Conservation (phyloP, 2,888 invertebrate species). For the Anarsia innoxiella region DNA sequence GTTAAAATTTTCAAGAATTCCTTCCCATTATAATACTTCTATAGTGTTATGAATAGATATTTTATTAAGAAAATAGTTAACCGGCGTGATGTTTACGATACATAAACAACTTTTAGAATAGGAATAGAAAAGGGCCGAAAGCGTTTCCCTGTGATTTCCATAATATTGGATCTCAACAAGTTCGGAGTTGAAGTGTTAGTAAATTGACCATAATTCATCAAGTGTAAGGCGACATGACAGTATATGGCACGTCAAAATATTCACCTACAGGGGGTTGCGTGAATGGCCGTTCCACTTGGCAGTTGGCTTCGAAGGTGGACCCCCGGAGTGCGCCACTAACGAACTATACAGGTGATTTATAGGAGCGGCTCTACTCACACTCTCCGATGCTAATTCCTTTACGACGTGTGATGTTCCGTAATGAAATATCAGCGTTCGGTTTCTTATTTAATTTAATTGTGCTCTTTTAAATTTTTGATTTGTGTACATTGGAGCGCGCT, state of each 20-base stretch:
- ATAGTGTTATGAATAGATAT: constrained; percentile 8
- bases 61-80: constrained; percentile 8
- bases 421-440: constrained; percentile 42
- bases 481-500: constrained; percentile 10
- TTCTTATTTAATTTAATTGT: constrained; percentile 38
- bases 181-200: constrained; percentile 9
- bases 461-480: constrained; percentile 22
- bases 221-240: constrained; percentile 41
- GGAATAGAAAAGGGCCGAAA: constrained; percentile 7
- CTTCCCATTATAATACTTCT: constrained; percentile 4
- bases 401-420: constrained; percentile 58
- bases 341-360: constrained; percentile 67
- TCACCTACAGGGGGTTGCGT: constrained; percentile 61
- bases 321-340: constrained; percentile 67
- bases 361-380: constrained; percentile 43
- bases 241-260: constrained; percentile 66
- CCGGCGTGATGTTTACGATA: constrained; percentile 7
- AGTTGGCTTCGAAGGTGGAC: constrained; percentile 60
- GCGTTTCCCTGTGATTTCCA: constrained; percentile 6
- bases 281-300: constrained; percentile 59
- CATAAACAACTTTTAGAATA: constrained; percentile 5
- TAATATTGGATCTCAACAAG: constrained; percentile 10
- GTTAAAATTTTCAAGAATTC: constrained; percentile 8
- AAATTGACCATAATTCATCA: constrained; percentile 46
- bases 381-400: constrained; percentile 59